Conservation (phyloP, 2,797 vertebrate genomes). For the Syndactyla subalaris region DNA sequence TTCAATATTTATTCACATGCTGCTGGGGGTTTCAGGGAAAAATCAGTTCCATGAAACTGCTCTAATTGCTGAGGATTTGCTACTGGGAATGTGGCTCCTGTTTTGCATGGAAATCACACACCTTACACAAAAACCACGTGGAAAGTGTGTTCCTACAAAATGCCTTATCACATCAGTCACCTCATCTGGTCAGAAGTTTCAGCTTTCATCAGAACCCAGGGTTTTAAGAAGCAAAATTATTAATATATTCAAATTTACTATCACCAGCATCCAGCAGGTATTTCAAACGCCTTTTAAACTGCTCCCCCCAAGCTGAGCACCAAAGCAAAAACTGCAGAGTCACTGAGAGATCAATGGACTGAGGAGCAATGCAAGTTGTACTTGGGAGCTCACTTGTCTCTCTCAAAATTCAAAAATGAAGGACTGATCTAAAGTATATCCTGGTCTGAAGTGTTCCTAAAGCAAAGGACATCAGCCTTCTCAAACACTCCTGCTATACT, state of each 20-base stretch:
- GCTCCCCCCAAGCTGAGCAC: background rate
- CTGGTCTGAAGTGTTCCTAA: background rate
- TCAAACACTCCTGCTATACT: background rate
- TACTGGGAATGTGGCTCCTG: background rate
- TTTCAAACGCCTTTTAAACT: background rate
- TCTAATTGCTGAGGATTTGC: background rate
- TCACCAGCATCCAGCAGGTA: background rate
- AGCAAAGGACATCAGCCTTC: background rate
- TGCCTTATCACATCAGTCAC: background rate
- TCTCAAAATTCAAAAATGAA: background rate
- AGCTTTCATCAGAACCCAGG: background rate
- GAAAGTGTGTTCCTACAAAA: background rate
- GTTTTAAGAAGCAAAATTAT: conserved; percentile 4
- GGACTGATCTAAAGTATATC: background rate
- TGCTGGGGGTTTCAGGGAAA: background rate
- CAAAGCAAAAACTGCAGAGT: background rate
- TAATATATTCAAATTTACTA: conserved; percentile 16
- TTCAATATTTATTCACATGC: background rate
- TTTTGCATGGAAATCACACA: background rate
- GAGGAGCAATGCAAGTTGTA: background rate
- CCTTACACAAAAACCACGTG: background rate
- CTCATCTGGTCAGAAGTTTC: background rate
- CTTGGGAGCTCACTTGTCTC: background rate
- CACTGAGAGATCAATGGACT: background rate
- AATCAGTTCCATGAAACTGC: background rate